Conservation (phyloP, 1,140 invertebrate genomes). For the Pogonomyrmex barbatus region DNA sequence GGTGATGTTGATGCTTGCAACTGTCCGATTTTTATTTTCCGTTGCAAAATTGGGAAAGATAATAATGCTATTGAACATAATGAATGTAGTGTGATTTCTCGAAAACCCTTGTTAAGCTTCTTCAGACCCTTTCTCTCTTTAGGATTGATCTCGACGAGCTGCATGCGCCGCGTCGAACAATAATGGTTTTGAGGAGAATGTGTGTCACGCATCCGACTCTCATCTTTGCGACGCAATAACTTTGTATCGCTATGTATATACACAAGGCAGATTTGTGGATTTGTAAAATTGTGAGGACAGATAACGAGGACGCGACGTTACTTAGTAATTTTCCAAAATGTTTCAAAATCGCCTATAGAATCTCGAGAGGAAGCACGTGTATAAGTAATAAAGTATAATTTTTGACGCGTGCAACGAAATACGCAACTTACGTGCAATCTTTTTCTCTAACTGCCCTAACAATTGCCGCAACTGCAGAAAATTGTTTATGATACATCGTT, state of each 20-base stretch:
- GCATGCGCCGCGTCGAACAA: neutral
- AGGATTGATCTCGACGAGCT: conserved; percentile 11
- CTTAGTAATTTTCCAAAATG: no score
- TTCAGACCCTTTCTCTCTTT: neutral
- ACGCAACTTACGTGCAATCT: neutral
- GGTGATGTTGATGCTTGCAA: neutral
- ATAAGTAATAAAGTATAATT: neutral
- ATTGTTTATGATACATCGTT: neutral
- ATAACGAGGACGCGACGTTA: neutral
- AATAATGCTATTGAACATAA: neutral
- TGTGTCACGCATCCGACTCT: conserved; percentile 14
- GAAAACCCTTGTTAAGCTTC: neutral
- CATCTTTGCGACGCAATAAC: conserved; percentile 29
- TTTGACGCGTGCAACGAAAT: neutral
- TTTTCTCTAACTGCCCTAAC: neutral
- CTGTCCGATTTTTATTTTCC: neutral
- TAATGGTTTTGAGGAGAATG: neutral
- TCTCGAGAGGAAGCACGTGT: neutral
- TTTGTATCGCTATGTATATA: neutral
- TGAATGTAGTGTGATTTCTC: no score
- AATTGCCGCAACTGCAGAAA: neutral
- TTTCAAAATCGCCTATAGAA: neutral
- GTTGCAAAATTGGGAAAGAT: neutral
- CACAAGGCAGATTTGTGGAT: neutral
- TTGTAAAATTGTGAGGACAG: neutral